Evolutionary conservation across 2,888 invertebrate species (phyloP).

Genomic region (Polylopha cassiicola): DNA sequence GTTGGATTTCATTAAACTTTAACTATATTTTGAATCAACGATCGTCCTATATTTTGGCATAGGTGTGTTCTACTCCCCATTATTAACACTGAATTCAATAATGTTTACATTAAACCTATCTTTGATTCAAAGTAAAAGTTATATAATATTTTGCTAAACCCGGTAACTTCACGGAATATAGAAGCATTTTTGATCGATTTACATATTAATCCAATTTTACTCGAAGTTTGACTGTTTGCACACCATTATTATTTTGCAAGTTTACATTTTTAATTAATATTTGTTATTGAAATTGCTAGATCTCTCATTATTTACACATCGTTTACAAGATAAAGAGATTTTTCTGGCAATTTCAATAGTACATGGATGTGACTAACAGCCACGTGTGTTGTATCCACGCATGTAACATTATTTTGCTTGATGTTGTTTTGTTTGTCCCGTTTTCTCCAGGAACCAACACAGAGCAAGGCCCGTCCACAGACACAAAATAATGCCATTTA

Average conservation of each 20-base stretch:
- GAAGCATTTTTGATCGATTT: constrained; percentile 23
- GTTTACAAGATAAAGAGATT: not conserved
- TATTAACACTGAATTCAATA: no score
- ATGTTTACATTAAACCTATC: no score
- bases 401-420: constrained; percentile 64
- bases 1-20: no score
- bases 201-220: constrained; percentile 6
- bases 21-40: no score
- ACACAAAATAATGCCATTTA: constrained; percentile 55
- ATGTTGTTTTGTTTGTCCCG: constrained; percentile 60
- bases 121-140: no score
- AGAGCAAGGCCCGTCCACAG: constrained; percentile 65
- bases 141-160: constrained; percentile 23
- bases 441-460: constrained; percentile 71
- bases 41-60: no score
- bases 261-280: constrained; percentile 1
- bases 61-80: no score
- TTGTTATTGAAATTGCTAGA: constrained; percentile 10
- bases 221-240: constrained; percentile 12
- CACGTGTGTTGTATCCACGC: constrained; percentile 69
- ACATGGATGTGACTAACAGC: constrained; percentile 38
- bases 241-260: constrained; percentile 13
- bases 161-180: constrained; percentile 24
- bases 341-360: constrained; percentile 26
- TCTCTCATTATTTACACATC: not conserved